Evolutionary conservation across 2,113 vertebrate species (phyloP).

Genomic region (Hyperopisus bebe): DNA sequence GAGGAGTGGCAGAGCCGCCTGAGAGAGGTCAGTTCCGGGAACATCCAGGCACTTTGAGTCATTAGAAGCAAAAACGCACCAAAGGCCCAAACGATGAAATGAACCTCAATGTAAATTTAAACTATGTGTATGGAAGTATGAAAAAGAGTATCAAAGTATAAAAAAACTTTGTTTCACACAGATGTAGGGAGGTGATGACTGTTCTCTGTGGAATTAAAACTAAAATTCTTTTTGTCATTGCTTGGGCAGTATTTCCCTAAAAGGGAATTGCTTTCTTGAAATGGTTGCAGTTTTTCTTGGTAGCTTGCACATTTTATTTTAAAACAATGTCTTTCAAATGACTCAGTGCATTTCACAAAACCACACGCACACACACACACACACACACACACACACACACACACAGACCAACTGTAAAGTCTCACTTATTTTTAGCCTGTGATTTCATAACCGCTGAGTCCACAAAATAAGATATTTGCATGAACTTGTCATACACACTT

Average conservation of each 20-base stretch:
- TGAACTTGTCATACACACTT: not conserved
- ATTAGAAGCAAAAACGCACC: not conserved
- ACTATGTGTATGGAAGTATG: not conserved
- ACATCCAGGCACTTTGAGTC: not conserved
- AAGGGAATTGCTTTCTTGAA: not conserved
- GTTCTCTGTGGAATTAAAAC: not conserved
- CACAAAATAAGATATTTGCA: not conserved
- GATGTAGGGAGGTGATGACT: not conserved
- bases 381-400: not conserved
- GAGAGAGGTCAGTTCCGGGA: slow-evolving; percentile 68
- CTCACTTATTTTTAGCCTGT: not conserved
- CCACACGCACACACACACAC: not conserved
- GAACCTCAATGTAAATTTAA: not conserved
- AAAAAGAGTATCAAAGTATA: not conserved
- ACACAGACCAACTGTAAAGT: not conserved
- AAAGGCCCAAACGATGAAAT: not conserved
- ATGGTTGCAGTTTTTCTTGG: not conserved
- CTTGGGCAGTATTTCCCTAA: not conserved
- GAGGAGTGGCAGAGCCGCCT: slow-evolving; percentile 88
- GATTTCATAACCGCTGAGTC: not conserved
- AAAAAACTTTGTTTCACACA: not conserved
- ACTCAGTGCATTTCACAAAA: not conserved
- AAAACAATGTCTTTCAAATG: not conserved
- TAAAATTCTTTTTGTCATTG: not conserved
- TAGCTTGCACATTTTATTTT: not conserved